Conservation (phyloP, 2,113 vertebrate genomes). For the Pterocles gutturalis region DNA sequence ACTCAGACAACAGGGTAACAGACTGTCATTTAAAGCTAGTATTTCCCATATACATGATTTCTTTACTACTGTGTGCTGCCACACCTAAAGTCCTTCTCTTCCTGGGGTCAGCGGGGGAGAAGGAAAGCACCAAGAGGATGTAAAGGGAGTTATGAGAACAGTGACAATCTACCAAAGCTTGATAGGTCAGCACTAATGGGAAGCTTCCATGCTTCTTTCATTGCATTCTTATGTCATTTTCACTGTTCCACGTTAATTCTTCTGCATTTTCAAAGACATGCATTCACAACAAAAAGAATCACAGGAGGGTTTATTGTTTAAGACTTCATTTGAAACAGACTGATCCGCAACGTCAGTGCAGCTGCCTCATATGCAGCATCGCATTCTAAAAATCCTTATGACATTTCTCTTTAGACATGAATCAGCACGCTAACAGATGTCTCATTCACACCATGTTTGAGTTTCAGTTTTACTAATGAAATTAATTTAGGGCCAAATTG, state of each 20-base stretch:
- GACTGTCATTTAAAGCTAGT: background rate
- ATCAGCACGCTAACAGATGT: constrained; percentile 71
- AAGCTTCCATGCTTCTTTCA: background rate
- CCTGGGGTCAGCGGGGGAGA: accelerated
- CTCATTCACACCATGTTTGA: constrained; percentile 74
- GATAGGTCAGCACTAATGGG: background rate
- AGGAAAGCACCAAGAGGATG: background rate
- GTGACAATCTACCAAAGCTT: background rate
- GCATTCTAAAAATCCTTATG: constrained; percentile 64
- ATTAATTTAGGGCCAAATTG: constrained; percentile 70
- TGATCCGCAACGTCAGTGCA: constrained; percentile 49
- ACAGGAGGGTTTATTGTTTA: constrained; percentile 42
- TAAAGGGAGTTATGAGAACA: background rate
- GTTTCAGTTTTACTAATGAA: constrained; percentile 67
- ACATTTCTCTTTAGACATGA: constrained; percentile 69
- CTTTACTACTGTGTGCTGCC: background rate
- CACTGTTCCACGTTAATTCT: background rate
- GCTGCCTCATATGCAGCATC: constrained; percentile 41
- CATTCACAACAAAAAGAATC: background rate
- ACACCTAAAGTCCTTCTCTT: background rate
- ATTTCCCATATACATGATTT: background rate
- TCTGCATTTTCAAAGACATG: background rate
- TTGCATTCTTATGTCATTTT: background rate
- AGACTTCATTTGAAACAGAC: constrained; percentile 38
- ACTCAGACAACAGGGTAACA: background rate